phyloP scores from a whole-genome alignment of 2,113 vertebrate genomes.

The Siphamia tubifer region DNA sequence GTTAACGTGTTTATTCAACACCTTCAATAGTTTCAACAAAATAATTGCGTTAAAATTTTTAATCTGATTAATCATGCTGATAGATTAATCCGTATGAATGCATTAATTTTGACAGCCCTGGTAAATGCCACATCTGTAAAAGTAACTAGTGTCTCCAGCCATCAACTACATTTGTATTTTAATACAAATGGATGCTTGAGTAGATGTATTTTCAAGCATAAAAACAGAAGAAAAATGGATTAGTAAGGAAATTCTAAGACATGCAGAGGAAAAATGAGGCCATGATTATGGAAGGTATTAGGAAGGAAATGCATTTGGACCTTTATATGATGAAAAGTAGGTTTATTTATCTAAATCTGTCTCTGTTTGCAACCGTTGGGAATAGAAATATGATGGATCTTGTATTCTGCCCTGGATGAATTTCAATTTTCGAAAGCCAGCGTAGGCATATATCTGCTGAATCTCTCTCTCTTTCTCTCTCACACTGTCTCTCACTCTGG shows the following conservation, averaged over 20 bases:
- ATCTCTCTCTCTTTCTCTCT: constrained; percentile 8
- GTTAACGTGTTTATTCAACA: too few relatives aligned
- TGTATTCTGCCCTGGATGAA: constrained; percentile 23
- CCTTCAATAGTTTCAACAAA: too few relatives aligned
- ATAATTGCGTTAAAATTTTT: too few relatives aligned
- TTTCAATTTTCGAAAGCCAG: constrained; percentile 22
- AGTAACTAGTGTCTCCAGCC: too few relatives aligned
- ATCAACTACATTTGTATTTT: background rate
- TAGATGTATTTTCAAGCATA: background rate
- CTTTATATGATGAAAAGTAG: constrained; percentile 18
- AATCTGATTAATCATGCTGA: too few relatives aligned
- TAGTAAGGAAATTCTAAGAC: background rate
- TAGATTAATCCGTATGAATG: too few relatives aligned
- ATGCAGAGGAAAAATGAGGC: background rate
- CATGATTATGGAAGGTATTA: constrained; percentile 8
- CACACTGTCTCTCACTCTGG: background rate
- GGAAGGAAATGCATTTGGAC: constrained; percentile 8
- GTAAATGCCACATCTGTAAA: too few relatives aligned
- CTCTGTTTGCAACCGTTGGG: background rate
- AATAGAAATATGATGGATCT: constrained; percentile 37
- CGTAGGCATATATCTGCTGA: constrained; percentile 9
- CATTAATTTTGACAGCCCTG: too few relatives aligned
- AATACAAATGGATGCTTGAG: background rate
- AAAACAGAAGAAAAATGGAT: background rate
- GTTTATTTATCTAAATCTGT: constrained; percentile 31